Conservation (phyloP, 2,888 invertebrate genomes). For the Drosophila nigricruria region DNA sequence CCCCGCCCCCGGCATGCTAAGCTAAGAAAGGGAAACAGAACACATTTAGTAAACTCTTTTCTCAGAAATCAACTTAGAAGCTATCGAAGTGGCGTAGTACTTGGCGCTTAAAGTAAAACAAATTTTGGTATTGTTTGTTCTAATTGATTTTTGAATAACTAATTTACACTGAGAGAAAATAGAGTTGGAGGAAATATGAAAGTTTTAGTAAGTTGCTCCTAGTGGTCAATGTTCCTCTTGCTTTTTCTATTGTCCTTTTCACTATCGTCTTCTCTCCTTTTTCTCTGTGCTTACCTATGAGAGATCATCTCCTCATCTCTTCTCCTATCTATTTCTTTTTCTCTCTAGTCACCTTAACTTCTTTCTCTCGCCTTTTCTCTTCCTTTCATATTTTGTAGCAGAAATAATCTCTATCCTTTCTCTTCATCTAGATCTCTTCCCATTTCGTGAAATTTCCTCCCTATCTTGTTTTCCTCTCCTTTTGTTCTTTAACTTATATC, state of each 20-base stretch:
- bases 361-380: background rate
- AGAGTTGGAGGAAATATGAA: background rate
- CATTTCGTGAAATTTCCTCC: background rate
- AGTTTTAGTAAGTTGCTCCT: background rate
- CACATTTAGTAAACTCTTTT: background rate
- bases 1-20: background rate
- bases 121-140: background rate
- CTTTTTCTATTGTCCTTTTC: background rate
- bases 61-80: background rate
- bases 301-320: background rate
- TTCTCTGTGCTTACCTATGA: background rate
- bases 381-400: background rate
- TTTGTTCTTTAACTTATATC: too few relatives aligned
- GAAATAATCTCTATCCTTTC: background rate
- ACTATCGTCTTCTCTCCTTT: background rate
- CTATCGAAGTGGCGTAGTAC: background rate
- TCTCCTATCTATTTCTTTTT: background rate
- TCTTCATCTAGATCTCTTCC: background rate
- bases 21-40: background rate
- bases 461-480: too few relatives aligned
- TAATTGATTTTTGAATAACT: background rate
- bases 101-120: background rate
- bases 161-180: background rate
- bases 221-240: background rate
- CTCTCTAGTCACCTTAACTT: background rate